Percentiles rank a stretch among this genome's conserved stretches.
These are phyloP conservation scores for Drosophila peninsularis DNA, from an alignment of 2,888 invertebrate species.

Conservation along the genomic window DNA sequence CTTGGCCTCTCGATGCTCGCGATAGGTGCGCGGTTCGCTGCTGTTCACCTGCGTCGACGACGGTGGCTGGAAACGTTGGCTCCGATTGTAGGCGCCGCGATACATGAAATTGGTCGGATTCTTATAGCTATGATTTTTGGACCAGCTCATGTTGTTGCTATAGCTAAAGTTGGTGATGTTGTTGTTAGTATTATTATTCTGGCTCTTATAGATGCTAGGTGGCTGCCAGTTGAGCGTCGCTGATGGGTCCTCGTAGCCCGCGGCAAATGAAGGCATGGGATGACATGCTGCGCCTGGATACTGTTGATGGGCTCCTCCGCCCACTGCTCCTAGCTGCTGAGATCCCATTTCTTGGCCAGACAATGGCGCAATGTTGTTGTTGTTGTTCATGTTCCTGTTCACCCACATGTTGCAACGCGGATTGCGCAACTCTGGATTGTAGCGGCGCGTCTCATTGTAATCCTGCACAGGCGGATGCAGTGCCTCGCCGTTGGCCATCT, in stretches of 20 bases:
- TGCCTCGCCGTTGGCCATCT: background rate
- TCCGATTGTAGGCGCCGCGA: background rate
- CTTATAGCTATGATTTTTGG: background rate
- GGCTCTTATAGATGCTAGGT: background rate
- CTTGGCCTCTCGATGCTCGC: conserved; percentile 77
- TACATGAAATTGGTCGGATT: background rate
- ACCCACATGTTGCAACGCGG: conserved; percentile 23
- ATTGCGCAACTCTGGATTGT: conserved; percentile 9
- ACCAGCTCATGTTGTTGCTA: conserved; percentile 9
- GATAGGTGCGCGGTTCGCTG: conserved; percentile 73
- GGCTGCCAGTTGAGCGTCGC: conserved; percentile 13
- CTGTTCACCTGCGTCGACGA: background rate
- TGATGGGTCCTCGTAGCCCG: conserved; percentile 7
- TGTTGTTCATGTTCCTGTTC: conserved; percentile 3
- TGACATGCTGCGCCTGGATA: conserved; percentile 3
- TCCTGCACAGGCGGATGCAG: background rate
- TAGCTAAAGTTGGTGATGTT: conserved; percentile 1
- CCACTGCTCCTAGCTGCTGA: background rate
- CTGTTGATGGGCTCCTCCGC: background rate
- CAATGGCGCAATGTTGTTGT: conserved; percentile 8
- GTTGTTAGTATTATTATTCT: conserved; percentile 1
- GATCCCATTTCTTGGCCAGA: background rate
- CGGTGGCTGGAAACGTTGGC: background rate
- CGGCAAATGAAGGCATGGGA: background rate
- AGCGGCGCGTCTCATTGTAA: conserved; percentile 4